These are phyloP conservation scores for Coecobrya sp. DNA, from an alignment of 2,888 invertebrate genomes.

Conservation along the genomic window DNA sequence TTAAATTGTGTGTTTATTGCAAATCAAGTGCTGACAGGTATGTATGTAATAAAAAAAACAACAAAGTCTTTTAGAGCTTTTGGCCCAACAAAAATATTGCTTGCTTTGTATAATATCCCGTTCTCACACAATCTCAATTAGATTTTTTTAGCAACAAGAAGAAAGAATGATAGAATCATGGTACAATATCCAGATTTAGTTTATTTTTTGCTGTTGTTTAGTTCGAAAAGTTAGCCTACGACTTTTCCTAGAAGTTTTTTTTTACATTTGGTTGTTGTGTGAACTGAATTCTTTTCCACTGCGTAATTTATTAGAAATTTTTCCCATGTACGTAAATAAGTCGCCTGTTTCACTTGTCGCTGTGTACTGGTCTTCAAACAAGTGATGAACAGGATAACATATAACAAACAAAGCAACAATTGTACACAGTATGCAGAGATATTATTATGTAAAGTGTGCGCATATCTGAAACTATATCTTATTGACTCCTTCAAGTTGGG, in stretches of 20 bases:
- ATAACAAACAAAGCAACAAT: not conserved
- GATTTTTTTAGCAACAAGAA: too few relatives aligned
- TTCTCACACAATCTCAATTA: too few relatives aligned
- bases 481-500: not conserved
- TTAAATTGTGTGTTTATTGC: slow-evolving; percentile 39
- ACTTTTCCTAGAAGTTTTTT: not conserved
- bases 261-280: too few relatives aligned
- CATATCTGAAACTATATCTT: slow-evolving; percentile 45
- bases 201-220: not conserved
- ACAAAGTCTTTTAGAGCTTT: not conserved
- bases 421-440: not conserved
- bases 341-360: slow-evolving; percentile 2
- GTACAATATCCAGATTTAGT: too few relatives aligned
- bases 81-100: not conserved
- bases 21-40: slow-evolving; percentile 23
- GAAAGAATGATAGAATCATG: too few relatives aligned
- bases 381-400: not conserved
- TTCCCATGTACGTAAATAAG: not conserved
- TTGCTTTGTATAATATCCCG: not conserved
- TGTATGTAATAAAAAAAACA: not conserved
- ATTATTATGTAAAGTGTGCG: not conserved
- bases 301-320: not conserved
- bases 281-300: not conserved
- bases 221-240: not conserved
- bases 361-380: not conserved